These are phyloP conservation scores for Drosophila cognata DNA, from an alignment of 2,888 invertebrate species.

Conservation along the genomic window DNA sequence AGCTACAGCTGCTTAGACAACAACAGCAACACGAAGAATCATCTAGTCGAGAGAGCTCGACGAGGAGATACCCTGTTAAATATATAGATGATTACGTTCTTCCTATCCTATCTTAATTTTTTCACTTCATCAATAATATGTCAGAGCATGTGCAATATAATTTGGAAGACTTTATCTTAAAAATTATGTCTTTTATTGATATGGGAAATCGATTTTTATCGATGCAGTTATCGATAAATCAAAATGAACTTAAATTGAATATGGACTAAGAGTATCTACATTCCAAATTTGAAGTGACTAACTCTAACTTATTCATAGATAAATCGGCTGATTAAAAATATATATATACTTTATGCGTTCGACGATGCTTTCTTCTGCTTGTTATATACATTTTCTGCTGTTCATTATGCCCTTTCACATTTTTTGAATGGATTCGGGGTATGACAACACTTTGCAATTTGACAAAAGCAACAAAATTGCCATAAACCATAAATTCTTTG, in stretches of 20 bases:
- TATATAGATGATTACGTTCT: background rate
- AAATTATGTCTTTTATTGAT: background rate
- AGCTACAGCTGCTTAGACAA: background rate
- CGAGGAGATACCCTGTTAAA: background rate
- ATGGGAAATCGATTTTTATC: background rate
- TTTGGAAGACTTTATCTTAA: background rate
- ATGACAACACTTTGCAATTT: conserved; percentile 62
- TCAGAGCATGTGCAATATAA: background rate
- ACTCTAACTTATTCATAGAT: background rate
- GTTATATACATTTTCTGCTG: background rate
- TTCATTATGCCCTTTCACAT: background rate
- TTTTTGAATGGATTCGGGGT: background rate
- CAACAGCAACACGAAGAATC: conserved; percentile 24
- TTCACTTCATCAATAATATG: background rate
- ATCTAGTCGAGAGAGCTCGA: background rate
- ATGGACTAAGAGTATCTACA: background rate
- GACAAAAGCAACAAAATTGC: conserved; percentile 72
- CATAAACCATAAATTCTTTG: conserved; percentile 79
- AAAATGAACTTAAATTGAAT: background rate
- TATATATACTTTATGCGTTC: background rate
- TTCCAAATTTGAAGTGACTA: background rate
- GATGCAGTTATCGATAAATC: background rate
- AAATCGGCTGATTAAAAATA: background rate
- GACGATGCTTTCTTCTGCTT: background rate
- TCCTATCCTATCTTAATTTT: background rate